Base-by-base conservation (phyloP, 2,113 vertebrate species). In the Prionailurus viverrinus region DNA sequence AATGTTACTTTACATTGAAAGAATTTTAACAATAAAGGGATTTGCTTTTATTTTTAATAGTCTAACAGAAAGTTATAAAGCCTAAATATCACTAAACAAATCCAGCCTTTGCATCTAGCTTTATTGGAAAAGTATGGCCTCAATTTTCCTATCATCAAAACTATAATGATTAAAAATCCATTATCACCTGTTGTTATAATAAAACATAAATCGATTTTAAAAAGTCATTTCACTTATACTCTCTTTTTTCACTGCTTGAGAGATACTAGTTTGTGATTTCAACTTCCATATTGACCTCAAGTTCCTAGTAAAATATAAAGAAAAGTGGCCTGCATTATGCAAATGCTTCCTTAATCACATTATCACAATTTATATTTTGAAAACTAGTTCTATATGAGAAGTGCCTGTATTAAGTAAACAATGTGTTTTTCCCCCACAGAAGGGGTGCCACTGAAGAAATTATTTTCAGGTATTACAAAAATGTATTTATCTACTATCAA, bases 31-130 rank as follows among this genome's bases (percentile, higher is more conserved):
- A 85, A n/a, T 82, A 76, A 61, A 65, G 3, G 11, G 25, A 61
- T 83, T 97, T 90, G 18, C 76, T 91, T 94, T 94, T 96, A 86
- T 81, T 94, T 97, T 96, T 95, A 80, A 58, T 71, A 76, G 15
- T 63, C 74, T 31, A 81, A 41, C 58, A 45, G 68, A 87, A 89
- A 97, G 36, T 21, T 78, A 63, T 61, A 91, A 93, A 87, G 66
- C n/a, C 36, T 51, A 58, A 97, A 61, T 90, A 78, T 85, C 45
- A 91, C 29, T 86, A 84, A 73, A 63, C 3, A 91, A 86, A 93
- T 33, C 6, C 5, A 91, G 2, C 68, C 23, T 94, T 95, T 97
- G 27, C 6, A 68, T 66, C 25, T 45, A 94, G 9, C 25, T 94
- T 93, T 96, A 76, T 85, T 66, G 73, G 53, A 55, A 91, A 19